Evolutionary conservation across 1,140 invertebrate species (phyloP).

Genomic region (Cepaea nemoralis): DNA sequence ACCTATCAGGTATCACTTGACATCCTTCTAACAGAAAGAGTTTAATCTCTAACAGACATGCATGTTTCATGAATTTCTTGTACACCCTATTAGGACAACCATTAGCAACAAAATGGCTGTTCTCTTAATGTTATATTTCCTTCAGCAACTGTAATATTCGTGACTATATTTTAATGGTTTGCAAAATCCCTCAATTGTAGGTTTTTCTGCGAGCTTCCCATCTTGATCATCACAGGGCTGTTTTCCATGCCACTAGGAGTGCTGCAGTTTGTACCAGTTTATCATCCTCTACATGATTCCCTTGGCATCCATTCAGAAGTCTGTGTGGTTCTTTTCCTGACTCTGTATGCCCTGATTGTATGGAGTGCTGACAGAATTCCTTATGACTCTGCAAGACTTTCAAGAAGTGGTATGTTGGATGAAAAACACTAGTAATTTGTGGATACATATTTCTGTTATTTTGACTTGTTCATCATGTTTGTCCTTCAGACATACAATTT

Average conservation of each 20-base stretch:
- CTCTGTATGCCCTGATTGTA: conserved; percentile 76
- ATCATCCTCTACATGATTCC: conserved; percentile 82
- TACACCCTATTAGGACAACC: too few relatives aligned
- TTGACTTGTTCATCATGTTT: too few relatives aligned
- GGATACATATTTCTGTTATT: too few relatives aligned
- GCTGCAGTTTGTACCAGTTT: conserved; percentile 80
- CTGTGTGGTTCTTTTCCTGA: conserved; percentile 76
- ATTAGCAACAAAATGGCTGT: too few relatives aligned
- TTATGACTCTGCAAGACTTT: conserved; percentile 34
- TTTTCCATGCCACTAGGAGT: conserved; percentile 81
- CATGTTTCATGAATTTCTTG: too few relatives aligned
- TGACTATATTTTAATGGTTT: too few relatives aligned
- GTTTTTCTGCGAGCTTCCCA: conserved; percentile 75
- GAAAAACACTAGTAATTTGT: neutral
- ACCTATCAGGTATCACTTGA: too few relatives aligned
- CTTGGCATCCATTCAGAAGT: conserved; percentile 81
- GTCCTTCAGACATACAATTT: too few relatives aligned
- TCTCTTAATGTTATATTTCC: too few relatives aligned
- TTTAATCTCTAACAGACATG: too few relatives aligned
- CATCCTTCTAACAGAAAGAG: too few relatives aligned
- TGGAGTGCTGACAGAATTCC: conserved; percentile 60
- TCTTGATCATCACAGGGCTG: conserved; percentile 74
- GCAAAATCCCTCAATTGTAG: conserved; percentile 65
- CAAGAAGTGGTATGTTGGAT: conserved; percentile 19
- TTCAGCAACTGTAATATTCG: too few relatives aligned